phyloP scores from a whole-genome alignment of 1,140 invertebrate genomes.

The Anoplophora glabripennis region DNA sequence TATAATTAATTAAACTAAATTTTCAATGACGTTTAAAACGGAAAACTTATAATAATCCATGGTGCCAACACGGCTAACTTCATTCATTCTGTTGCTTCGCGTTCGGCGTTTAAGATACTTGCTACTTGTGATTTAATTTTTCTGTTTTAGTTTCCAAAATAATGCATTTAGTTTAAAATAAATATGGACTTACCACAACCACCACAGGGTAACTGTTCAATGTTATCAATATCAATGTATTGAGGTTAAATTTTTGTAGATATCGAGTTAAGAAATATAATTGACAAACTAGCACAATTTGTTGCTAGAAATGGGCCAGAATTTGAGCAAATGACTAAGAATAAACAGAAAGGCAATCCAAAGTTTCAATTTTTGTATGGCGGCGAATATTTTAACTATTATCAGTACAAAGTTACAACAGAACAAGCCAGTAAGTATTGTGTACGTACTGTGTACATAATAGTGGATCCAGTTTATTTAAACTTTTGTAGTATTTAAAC shows the following conservation, averaged over 20 bases:
- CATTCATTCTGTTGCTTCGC: no score
- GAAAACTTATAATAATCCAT: no score
- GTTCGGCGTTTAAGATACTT: no score
- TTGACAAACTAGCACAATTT: conserved; percentile 97
- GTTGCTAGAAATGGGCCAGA: conserved; percentile 97
- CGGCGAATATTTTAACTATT: conserved; percentile 93
- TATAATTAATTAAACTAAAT: no score
- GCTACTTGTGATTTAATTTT: neutral
- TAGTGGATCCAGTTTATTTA: conserved; percentile 1
- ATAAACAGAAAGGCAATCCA: conserved; percentile 95
- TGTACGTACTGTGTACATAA: neutral
- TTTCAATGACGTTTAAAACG: no score
- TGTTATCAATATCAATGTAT: conserved; percentile 4
- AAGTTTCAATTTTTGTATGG: conserved; percentile 97
- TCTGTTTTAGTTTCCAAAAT: neutral
- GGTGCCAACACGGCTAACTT: no score
- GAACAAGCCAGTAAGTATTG: conserved; percentile 80
- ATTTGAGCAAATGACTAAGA: conserved; percentile 97
- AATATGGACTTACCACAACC: conserved; percentile 50
- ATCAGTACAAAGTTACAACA: conserved; percentile 91
- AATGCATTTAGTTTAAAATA: neutral
- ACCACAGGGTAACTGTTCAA: conserved; percentile 46
- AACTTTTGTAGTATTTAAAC: conserved; percentile 41
- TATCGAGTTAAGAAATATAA: conserved; percentile 91
- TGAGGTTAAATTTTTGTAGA: conserved; percentile 57